Conservation (phyloP, 2,888 invertebrate genomes). For the Fissipunctia ypsillon region DNA sequence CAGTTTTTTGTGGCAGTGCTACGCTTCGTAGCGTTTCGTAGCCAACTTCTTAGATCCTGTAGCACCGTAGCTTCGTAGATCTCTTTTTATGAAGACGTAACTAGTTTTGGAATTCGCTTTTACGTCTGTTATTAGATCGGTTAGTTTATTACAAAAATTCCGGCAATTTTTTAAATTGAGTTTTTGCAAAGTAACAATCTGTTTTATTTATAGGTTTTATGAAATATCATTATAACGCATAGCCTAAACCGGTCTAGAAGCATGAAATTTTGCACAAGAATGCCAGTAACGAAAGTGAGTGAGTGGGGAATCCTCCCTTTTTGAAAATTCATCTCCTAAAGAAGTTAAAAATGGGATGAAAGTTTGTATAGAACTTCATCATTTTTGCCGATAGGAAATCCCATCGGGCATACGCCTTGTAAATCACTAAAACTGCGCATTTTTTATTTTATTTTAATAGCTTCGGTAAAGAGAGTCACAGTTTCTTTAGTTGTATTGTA, state of each 20-base stretch:
- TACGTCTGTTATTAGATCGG: background rate
- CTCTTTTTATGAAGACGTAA: slow-evolving; percentile 8
- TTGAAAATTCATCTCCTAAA: no score
- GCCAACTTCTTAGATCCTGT: slow-evolving; percentile 45
- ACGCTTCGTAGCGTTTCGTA: slow-evolving; percentile 60
- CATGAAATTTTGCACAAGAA: background rate
- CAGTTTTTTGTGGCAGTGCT: slow-evolving; percentile 41
- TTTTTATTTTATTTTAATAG: background rate
- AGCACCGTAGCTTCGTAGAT: slow-evolving; percentile 20
- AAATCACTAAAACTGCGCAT: background rate
- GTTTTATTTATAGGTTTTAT: background rate
- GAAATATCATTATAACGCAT: no score
- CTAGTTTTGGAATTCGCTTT: slow-evolving; percentile 11
- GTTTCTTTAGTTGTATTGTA: background rate
- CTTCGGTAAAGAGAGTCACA: background rate
- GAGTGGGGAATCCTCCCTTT: no score
- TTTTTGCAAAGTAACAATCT: background rate
- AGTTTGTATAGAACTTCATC: no score
- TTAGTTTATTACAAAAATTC: background rate
- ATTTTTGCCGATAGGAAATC: no score
- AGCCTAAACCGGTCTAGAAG: background rate
- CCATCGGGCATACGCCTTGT: background rate
- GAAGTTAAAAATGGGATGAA: background rate
- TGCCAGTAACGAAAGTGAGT: no score
- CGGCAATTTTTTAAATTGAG: background rate